A percentile compares a stretch with the other conserved stretches of the same genome.
Evolutionary conservation across 2,888 invertebrate species (phyloP).

Genomic region (Mesopsocus fuscifrons): DNA sequence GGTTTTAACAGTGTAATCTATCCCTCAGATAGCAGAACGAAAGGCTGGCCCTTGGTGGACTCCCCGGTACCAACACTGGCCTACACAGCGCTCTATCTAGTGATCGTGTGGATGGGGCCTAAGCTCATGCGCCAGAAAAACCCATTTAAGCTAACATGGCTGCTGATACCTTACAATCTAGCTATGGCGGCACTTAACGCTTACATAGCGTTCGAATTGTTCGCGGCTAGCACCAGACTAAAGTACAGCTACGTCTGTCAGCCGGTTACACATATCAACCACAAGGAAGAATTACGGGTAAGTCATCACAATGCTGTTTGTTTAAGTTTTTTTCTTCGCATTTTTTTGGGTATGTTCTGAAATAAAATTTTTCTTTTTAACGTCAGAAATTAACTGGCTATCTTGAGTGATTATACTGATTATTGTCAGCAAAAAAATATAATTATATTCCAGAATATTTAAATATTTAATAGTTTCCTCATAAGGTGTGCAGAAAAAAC

Average conservation of each 20-base stretch:
- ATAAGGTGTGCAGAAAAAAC: too few relatives aligned
- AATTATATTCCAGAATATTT: too few relatives aligned
- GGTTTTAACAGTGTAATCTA: too few relatives aligned
- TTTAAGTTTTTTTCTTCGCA: too few relatives aligned
- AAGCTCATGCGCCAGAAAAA: conserved; percentile 56
- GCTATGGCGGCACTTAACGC: conserved; percentile 64
- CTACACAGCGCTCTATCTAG: conserved; percentile 50
- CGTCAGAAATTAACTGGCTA: too few relatives aligned
- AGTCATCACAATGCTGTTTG: too few relatives aligned
- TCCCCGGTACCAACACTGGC: conserved; percentile 55
- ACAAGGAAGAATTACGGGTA: conserved; percentile 68
- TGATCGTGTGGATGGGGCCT: conserved; percentile 63
- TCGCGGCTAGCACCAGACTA: conserved; percentile 51
- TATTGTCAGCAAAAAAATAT: too few relatives aligned
- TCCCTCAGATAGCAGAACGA: conserved; percentile 60
- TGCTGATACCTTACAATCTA: conserved; percentile 69
- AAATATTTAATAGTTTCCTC: too few relatives aligned
- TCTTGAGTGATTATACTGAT: too few relatives aligned
- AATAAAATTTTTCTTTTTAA: conserved; percentile 9
- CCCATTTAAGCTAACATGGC: conserved; percentile 53
- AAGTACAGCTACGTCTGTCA: conserved; percentile 76
- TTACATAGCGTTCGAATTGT: conserved; percentile 60
- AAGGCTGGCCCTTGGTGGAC: conserved; percentile 69
- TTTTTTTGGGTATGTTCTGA: conserved; percentile 8
- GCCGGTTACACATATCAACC: conserved; percentile 55